Evolutionary conservation across 2,113 vertebrate species (phyloP).

Genomic region (Tachysurus vachellii): DNA sequence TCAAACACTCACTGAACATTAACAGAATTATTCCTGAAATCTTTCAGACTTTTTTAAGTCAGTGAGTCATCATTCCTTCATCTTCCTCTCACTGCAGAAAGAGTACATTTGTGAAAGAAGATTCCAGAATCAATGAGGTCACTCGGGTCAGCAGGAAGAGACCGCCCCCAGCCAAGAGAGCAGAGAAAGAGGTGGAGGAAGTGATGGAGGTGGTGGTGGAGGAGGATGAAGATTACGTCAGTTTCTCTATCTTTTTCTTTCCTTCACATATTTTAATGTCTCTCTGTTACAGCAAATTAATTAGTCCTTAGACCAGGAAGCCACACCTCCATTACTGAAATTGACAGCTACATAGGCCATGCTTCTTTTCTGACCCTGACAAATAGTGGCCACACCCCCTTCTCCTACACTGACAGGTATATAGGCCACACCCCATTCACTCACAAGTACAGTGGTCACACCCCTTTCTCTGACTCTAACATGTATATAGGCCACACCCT

Average conservation of each 20-base stretch:
- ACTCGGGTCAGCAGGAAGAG: conserved; percentile 75
- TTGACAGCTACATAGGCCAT: background rate
- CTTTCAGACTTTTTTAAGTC: background rate
- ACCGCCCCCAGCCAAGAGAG: conserved; percentile 66
- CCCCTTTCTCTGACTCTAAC: background rate
- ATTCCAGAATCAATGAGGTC: conserved; percentile 69
- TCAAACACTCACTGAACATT: too few relatives aligned
- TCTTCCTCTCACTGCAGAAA: conserved; percentile 63
- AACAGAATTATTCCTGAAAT: background rate
- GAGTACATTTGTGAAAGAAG: conserved; percentile 71
- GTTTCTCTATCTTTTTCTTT: conserved; percentile 50
- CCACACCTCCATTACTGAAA: background rate
- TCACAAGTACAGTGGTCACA: background rate
- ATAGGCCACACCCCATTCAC: background rate
- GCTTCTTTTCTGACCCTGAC: background rate
- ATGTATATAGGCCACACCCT: background rate
- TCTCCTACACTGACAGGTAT: too few relatives aligned
- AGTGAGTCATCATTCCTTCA: background rate
- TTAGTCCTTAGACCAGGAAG: too few relatives aligned
- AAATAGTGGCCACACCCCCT: background rate
- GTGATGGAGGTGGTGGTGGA: conserved; percentile 63
- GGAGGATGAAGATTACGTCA: conserved; percentile 74
- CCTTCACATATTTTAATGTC: background rate
- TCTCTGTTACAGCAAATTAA: background rate
- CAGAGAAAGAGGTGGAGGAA: conserved; percentile 71